Evolutionary conservation across 2,113 vertebrate genomes (phyloP).

Genomic region (Dasyurus viverrinus): DNA sequence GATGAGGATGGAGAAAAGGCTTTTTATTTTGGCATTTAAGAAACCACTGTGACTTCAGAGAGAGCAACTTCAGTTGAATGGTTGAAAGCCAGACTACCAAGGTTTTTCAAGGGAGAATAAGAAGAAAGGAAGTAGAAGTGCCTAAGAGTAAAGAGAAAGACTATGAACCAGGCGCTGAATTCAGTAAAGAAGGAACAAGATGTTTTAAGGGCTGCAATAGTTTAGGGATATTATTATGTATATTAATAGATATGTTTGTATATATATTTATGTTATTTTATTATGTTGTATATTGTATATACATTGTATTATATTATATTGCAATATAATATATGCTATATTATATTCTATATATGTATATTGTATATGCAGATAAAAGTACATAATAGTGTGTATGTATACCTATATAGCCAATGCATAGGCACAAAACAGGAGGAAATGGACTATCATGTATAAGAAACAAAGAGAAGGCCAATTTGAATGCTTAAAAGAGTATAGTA

Average conservation of each 20-base stretch:
- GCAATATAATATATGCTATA: no score
- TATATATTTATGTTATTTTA: no score
- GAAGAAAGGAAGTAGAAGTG: background rate
- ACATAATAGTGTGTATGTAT: background rate
- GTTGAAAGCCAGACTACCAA: background rate
- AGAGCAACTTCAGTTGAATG: background rate
- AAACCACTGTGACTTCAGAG: background rate
- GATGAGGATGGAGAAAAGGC: background rate
- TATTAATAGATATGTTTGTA: no score
- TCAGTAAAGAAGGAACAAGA: no score
- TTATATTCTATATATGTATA: no score
- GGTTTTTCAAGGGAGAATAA: background rate
- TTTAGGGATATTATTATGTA: no score
- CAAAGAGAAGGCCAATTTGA: background rate
- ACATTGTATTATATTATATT: no score
- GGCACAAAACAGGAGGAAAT: background rate
- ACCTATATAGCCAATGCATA: background rate
- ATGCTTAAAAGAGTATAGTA: background rate
- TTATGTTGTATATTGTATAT: no score
- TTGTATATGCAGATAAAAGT: no score
- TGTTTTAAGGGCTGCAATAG: no score
- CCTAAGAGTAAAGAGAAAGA: background rate
- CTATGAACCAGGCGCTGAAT: no score
- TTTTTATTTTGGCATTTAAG: background rate
- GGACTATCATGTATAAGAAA: background rate